Percentiles rank a stretch among this genome's conserved stretches.
Evolutionary conservation across 2,797 vertebrate genomes (phyloP).

Genomic region (Pseudomugil tenellus): DNA sequence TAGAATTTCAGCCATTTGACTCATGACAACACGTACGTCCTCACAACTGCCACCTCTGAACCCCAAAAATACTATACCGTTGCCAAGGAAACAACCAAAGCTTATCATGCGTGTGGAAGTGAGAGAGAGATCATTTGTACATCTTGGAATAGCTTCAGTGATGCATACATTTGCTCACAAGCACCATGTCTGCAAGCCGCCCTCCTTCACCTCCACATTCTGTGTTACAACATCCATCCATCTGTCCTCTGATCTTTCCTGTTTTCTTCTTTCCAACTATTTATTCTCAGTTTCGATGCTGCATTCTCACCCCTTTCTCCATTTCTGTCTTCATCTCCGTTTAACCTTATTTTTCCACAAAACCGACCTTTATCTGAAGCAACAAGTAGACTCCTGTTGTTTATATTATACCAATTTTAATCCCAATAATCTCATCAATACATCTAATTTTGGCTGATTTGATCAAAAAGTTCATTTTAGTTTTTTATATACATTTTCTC

Average conservation of each 20-base stretch:
- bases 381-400: conserved; percentile 26
- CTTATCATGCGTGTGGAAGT: conserved; percentile 25
- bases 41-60: conserved; percentile 54
- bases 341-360: background rate
- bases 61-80: conserved; percentile 66
- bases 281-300: background rate
- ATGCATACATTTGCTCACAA: conserved; percentile 73
- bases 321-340: conserved; percentile 5
- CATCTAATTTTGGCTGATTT: background rate
- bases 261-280: background rate
- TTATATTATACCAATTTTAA: conserved; percentile 9
- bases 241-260: conserved; percentile 65
- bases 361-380: background rate
- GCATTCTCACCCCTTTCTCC: background rate
- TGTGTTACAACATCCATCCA: conserved; percentile 74
- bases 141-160: conserved; percentile 78
- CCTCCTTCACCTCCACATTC: conserved; percentile 72
- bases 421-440: background rate
- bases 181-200: conserved; percentile 62
- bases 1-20: conserved; percentile 41
- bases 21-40: background rate
- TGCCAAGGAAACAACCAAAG: conserved; percentile 74
- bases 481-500: conserved; percentile 8
- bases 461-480: background rate
- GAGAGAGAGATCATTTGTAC: conserved; percentile 44